Evolutionary conservation across 2,797 vertebrate species (phyloP), one percentile per base, ranked within the genome.

Genomic region (Glyptemys insculpta): DNA sequence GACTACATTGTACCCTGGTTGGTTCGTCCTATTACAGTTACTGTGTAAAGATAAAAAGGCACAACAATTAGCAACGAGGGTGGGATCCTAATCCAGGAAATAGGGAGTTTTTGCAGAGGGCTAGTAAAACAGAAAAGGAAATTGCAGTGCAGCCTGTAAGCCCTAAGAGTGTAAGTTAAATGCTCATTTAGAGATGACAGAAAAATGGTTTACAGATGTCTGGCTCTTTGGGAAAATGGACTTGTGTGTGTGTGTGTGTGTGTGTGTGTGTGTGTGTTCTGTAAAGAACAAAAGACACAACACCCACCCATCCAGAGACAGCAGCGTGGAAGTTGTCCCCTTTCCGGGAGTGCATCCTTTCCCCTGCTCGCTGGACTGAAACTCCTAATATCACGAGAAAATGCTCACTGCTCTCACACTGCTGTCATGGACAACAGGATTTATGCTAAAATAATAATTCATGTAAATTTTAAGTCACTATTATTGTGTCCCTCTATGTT

Each of bases 401-500:
- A 76, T 41, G 10, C 59, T 2, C 85, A 85, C 25, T 88, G 1
- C 52, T 93, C 47, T 91, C 41, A 72, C 11, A 49, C 54, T 14
- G 31, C 54, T 4, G 0, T 86, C 87, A 53, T 6, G 10, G 41
- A 7, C 37, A 27, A 68, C 74, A 2, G 15, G 7, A 15, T 41
- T 72, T 72, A 37, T 41, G 34, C 91, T 85, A 72, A 27, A 34
- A 27, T 47, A 87, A 68, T 1, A 6, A 78, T 57, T 89, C 87
- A 65, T 91, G 86, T 90, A 6, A 8, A 37, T 0, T 10, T 1
- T 49, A 4, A 54, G 57, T 49, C 93, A 87, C 41, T 87, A 34
- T 49, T 0, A 0, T 16, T 68, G 2, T 52, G 18, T 8, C 0
- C 1, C 7, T 88, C 15, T 2, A 37, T 53, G 34, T 1, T 10